Evolutionary conservation across 1,140 invertebrate genomes (phyloP).

Genomic region (Drosophila yakuba): DNA sequence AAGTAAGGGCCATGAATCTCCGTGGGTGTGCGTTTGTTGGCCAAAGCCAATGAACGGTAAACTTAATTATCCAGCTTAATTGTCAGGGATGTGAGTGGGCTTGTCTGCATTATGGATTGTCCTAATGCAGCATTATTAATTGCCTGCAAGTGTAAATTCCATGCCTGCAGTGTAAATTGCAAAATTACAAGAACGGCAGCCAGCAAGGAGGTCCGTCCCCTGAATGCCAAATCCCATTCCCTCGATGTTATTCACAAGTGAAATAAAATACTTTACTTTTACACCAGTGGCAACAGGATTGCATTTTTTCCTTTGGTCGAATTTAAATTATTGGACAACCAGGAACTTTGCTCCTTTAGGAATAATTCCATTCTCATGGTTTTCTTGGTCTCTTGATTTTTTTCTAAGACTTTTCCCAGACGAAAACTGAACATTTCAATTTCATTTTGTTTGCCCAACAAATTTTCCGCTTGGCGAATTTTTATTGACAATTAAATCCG

Average conservation of each 20-base stretch:
- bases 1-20: background rate
- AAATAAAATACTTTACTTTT: background rate
- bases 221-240: background rate
- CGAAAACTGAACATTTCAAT: conserved; percentile 63
- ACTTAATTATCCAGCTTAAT: conserved; percentile 83
- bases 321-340: background rate
- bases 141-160: conserved; percentile 83
- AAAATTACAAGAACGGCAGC: conserved; percentile 67
- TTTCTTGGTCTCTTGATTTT: conserved; percentile 7
- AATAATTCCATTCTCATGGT: conserved; percentile 16
- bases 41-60: conserved; percentile 82
- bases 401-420: conserved; percentile 48
- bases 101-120: conserved; percentile 69
- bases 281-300: background rate
- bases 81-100: conserved; percentile 57
- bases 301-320: background rate
- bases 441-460: conserved; percentile 83
- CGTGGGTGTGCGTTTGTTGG: conserved; percentile 8
- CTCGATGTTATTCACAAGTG: background rate
- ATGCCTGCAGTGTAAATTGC: conserved; percentile 80
- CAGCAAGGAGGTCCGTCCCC: background rate
- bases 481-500: conserved; percentile 84
- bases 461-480: conserved; percentile 84
- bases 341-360: background rate
- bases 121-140: conserved; percentile 84